phyloP scores from a whole-genome alignment of 2,888 invertebrate genomes.

The Pseudococcus longispinus region DNA sequence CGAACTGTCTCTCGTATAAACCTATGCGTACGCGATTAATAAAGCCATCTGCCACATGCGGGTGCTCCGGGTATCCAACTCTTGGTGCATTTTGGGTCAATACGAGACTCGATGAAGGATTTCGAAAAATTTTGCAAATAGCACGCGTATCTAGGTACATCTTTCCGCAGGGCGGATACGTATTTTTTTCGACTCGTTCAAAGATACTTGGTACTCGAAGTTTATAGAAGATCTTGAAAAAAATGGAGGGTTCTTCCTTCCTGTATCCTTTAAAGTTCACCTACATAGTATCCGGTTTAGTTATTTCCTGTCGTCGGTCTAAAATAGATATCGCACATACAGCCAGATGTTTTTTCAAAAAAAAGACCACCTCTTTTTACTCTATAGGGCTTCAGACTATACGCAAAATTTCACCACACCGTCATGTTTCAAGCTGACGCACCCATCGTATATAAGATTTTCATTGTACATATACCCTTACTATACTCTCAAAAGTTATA shows the following conservation, averaged over 20 bases:
- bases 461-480: not conserved
- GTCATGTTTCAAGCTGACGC: not conserved
- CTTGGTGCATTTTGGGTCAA: not conserved
- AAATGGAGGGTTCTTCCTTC: not conserved
- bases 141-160: not conserved
- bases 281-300: not conserved
- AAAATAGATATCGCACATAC: conserved; percentile 1
- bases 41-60: not conserved
- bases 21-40: too few relatives aligned
- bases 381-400: not conserved
- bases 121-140: not conserved
- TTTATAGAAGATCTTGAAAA: not conserved
- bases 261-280: conserved; percentile 15
- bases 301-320: conserved; percentile 12
- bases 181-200: not conserved
- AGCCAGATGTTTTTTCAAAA: not conserved
- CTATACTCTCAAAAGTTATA: not conserved
- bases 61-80: not conserved
- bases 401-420: not conserved
- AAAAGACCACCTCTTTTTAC: not conserved
- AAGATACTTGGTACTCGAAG: not conserved
- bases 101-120: not conserved
- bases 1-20: not conserved
- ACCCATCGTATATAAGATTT: not conserved
- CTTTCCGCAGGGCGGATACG: not conserved